Base-by-base conservation (phyloP, 2,113 vertebrate species). In the Marmota monax region DNA sequence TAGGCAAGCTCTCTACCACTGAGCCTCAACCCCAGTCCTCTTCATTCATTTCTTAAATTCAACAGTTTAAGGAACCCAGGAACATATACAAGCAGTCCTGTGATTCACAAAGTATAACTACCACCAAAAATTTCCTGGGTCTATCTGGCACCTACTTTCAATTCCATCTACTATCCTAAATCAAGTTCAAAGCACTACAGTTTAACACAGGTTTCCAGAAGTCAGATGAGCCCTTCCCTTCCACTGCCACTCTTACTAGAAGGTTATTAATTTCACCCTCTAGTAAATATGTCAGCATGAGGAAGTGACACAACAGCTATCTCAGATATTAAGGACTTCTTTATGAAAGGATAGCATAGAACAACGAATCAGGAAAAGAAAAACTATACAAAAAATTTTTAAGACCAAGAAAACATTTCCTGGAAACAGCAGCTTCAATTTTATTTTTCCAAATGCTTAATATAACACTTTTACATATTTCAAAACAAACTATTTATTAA, bases 261-360 rank as follows among this genome's bases (percentile, higher is more conserved):
- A 93, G 96, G 92, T 69, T 97, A 77, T 83, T 76, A 67, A 82
- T 87, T 96, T 95, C 48, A 94, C 85, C 95, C 88, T 95, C 93
- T 95, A 91, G 93, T 94, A 96, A 97, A 93, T 83, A 96, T 91
- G 95, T 92, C 93, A 96, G 96, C 97, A 96, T 90, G 95, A 98
- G 93, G 93, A 96, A 95, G 83, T 45, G 74, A 94, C 92, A 97
- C 94, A 97, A 92, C 17, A 92, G 93, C 96, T 95, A 74, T 92
- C 88, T 94, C 42, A 17, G 4, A 65, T n/a, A 95, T 63, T 74
- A 96, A 96, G 80, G 13, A 76, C 73, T 88, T 84, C 88, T 96
- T 86, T 70, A 86, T 34, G 34, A 92, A 94, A 92, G 84, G 48
- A 92, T 20, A 69, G 58, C 58, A 84, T 58, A 88, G 29, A 79